These are phyloP conservation scores for Trichomycterus rosablanca DNA, from an alignment of 2,113 vertebrate species.

Conservation along the genomic window DNA sequence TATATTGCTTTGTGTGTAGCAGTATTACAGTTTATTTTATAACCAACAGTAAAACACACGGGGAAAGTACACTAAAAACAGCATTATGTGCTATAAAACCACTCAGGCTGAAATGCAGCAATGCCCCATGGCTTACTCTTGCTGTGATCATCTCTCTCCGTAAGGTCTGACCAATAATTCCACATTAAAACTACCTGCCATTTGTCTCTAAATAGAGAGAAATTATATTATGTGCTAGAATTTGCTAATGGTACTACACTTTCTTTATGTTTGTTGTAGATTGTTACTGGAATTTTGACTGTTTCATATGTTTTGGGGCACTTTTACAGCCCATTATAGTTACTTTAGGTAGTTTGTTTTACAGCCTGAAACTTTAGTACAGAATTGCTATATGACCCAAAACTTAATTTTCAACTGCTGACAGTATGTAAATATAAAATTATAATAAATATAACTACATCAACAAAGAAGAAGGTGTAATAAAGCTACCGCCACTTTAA, in stretches of 20 bases:
- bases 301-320: neutral
- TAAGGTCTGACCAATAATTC: neutral
- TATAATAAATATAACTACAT: too few species aligned
- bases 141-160: neutral
- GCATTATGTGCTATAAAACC: conserved; percentile 19
- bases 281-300: neutral
- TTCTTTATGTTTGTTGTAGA: neutral
- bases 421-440: too few species aligned
- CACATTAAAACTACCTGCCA: neutral
- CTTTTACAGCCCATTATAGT: conserved; percentile 1
- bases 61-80: neutral
- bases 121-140: conserved; percentile 12
- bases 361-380: too few species aligned
- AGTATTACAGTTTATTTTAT: conserved; percentile 20
- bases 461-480: too few species aligned
- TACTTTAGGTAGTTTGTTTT: too few species aligned
- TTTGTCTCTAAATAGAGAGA: neutral
- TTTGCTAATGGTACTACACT: neutral
- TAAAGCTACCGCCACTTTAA: too few species aligned
- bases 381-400: too few species aligned
- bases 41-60: conserved; percentile 9
- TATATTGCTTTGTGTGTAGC: conserved; percentile 4
- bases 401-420: too few species aligned
- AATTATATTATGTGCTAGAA: neutral
- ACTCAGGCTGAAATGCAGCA: conserved; percentile 3